Evolutionary conservation across 2,797 vertebrate genomes (phyloP), one percentile per base, ranked within the genome.

Genomic region (Chloroceryle amazona): DNA sequence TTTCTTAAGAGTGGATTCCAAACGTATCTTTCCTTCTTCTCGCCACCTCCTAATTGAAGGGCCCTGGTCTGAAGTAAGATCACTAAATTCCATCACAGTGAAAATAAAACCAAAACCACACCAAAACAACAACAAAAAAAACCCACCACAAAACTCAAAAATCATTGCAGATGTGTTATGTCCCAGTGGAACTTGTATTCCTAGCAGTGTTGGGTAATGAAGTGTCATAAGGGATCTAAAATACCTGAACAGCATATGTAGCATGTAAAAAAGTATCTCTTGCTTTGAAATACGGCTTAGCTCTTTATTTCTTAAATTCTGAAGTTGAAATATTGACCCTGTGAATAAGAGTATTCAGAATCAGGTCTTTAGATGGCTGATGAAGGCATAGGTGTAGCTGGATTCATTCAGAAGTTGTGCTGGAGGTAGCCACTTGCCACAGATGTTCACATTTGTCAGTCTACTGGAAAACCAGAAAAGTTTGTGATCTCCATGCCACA

Each of bases 1-100:
- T 90, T 93, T 78, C 80, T 83, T 47, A 90, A 79, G 46, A 70
- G 31, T 68, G 51, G 16, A 79, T 92, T 93, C 73, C 73, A 93
- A 81, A 72, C 29, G 42, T 94, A 2, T 41, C 29, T 86, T 13
- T 15, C 47, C 89, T 61, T 82, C 58, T 89, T 68, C 41, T 85
- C 39, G 80, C 58, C 22, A 13, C 37, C 33, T 72, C 20, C 22
- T 75, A 58, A 89, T 81, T 41, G 28, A 85, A 87, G 2, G 9
- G 9, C 29, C 13, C 7, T 60, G 22, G 11, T 81, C 44, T 81
- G n/a, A 95, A 42, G 12, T 71, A 67, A 83, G 41, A 68, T 61
- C 28, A 93, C 31, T 51, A 72, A 86, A 91, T 78, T 86, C n/a
- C 54, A 41, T 51, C n/a, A 58, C n/a, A 51, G 11, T 62, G 58